Conservation (phyloP, 2,888 invertebrate genomes). For the Caenorhabditis sp. region DNA sequence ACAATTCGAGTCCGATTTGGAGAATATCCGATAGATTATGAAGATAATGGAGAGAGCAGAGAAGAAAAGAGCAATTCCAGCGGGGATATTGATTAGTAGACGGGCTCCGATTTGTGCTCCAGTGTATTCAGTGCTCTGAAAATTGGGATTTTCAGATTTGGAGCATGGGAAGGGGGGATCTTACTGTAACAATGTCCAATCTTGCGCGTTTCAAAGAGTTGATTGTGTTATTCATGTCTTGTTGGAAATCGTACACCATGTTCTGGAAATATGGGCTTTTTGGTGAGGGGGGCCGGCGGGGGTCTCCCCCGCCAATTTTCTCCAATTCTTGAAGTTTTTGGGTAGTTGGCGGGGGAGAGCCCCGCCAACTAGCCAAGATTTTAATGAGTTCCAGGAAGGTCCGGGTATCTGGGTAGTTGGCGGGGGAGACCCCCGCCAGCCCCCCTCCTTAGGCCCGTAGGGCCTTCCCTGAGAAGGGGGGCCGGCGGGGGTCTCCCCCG, state of each 20-base stretch:
- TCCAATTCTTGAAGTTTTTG: no score
- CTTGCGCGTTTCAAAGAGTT: conserved; percentile 27
- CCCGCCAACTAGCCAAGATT: no score
- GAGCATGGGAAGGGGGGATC: not conserved
- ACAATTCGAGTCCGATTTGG: conserved; percentile 16
- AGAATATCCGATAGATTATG: conserved; percentile 17
- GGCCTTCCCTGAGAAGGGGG: no score
- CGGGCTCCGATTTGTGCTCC: conserved; percentile 21
- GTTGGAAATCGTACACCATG: conserved; percentile 13
- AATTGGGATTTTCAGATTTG: not conserved
- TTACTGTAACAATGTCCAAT: conserved; percentile 7
- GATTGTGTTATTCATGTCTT: conserved; percentile 18
- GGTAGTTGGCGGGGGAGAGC: no score
- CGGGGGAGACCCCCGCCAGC: no score
- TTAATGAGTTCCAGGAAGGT: no score
- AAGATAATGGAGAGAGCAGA: conserved; percentile 22
- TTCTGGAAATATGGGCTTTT: conserved; percentile 11
- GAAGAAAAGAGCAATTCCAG: conserved; percentile 32
- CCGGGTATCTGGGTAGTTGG: no score
- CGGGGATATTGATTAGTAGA: conserved; percentile 31
- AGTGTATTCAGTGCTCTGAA: conserved; percentile 34
- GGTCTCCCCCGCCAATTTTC: no score
- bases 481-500: no score
- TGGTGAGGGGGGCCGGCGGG: no score
- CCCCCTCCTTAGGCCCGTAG: no score